These are phyloP conservation scores for Lucilia cuprina DNA, from an alignment of 1,140 invertebrate species.

Conservation along the genomic window DNA sequence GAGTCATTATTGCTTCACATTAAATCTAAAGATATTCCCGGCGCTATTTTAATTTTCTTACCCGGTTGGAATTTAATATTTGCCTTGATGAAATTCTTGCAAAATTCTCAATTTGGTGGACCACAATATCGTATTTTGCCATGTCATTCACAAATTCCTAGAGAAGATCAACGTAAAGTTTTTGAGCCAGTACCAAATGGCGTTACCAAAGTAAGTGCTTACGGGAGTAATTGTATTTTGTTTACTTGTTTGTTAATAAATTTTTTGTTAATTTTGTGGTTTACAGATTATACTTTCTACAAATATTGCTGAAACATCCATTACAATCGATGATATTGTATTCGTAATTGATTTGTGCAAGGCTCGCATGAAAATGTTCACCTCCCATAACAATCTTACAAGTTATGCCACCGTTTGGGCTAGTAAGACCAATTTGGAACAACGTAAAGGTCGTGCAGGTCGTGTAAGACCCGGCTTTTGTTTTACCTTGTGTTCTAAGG, in stretches of 20 bases:
- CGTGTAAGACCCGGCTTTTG: conserved; percentile 87
- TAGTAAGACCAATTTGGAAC: conserved; percentile 88
- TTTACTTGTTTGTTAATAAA: too few relatives aligned
- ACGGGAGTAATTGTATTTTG: too few relatives aligned
- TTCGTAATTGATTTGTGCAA: conserved; percentile 96
- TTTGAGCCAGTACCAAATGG: conserved; percentile 78
- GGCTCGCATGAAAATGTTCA: conserved; percentile 94
- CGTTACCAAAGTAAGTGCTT: conserved; percentile 68
- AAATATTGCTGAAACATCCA: conserved; percentile 93
- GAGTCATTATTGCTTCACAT: conserved; percentile 84
- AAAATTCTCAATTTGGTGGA: conserved; percentile 77
- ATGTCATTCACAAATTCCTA: conserved; percentile 87
- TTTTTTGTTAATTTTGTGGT: neutral
- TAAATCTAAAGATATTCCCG: conserved; percentile 73
- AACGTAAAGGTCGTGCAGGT: conserved; percentile 88
- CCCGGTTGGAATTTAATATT: conserved; percentile 96
- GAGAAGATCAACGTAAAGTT: conserved; percentile 88
- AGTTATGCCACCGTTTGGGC: conserved; percentile 95
- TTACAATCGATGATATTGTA: conserved; percentile 96
- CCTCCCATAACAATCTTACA: conserved; percentile 94
- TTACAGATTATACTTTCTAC: conserved; percentile 80
- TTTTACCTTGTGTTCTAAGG: conserved; percentile 85
- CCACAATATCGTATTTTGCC: conserved; percentile 77
- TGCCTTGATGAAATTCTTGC: conserved; percentile 85
- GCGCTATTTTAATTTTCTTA: conserved; percentile 90